Evolutionary conservation across 2,888 invertebrate genomes (phyloP), one percentile per base, ranked within the genome.

Genomic region (Clitarchus hookeri): DNA sequence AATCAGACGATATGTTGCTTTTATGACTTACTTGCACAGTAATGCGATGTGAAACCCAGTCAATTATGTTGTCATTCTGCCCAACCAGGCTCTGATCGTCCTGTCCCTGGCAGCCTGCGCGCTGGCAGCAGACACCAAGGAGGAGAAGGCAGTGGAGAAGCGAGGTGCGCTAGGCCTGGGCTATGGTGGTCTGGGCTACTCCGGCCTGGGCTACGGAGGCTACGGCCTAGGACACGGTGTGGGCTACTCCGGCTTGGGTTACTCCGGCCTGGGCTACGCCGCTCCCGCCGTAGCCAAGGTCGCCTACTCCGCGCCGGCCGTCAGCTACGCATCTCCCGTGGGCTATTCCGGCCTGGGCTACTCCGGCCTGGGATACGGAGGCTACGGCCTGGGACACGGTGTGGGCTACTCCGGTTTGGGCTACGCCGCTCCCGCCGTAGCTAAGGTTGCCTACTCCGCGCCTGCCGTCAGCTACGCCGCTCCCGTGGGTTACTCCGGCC

Each of bases 141-240:
- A 86, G 82, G 88, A 86, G 0, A 91, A 90, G 87, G 89, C 89
- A 87, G 89, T 89, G 36, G 88, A 89, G 12, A 91, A 91, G 88
- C 88, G 91, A 48, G 88, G 88, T 26, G 48, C 12, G 11, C 16
- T 13, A 1, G 88, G 88, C 26, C 84, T 88, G n/a, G 48, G 48
- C 48, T 48, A 48, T 16, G 48, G 48, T 54, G 88, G 88, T n/a
- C 86, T 87, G 0, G 48, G 48, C 0, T 8, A 48, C n/a, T n/a
- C n/a, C 48, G 88, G 88, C 26, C 84, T 88, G n/a, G 48, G 48
- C 48, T 48, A 2, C 8, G 8, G 48, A 0, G 48, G 48, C 48
- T 48, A 48, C 48, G 3, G n/a, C n/a, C n/a, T n/a, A n/a, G n/a
- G n/a, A n/a, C n/a, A 0, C 48, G 48, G 48, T 8, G 0, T 48